Evolutionary conservation across 2,113 vertebrate genomes (phyloP), one percentile per base, ranked within the genome.

Genomic region (Galemys pyrenaicus): DNA sequence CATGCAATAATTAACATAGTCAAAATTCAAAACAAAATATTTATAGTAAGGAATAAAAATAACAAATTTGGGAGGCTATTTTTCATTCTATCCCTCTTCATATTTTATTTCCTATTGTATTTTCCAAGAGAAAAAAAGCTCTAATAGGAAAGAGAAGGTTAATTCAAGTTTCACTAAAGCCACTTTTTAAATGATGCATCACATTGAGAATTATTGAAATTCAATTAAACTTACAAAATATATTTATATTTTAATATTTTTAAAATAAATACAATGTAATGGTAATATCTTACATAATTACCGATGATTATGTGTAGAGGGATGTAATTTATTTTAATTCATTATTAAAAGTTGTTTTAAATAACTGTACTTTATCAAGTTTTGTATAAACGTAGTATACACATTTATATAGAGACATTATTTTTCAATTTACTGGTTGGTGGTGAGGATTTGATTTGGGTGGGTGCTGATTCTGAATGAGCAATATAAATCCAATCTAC

Each of bases 181-280:
- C 7, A 73, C 67, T 26, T 87, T 93, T 64, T 56, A 32, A 89
- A 78, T 73, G 26, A 6, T 92, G 86, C 90, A 62, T 79, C 30
- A 90, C 39, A 54, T 51, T 70, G 20, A 88, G 67, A 64, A 26
- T 65, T 68, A 28, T 16, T 95, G 46, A 81, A 94, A 87, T 41
- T 93, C 16, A 85, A 56, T 86, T 78, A 92, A 41, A 74, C 85
- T 71, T 89, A 20, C 54, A 71, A 80, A 78, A 51, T 9, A 5
- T 2, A 94, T 12, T 82, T 9, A 65, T 85, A 56, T 83, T 93
- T 93, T 79, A 77, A 74, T 86, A 75, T 88, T 92, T 78, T 28
- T 62, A 56, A 80, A 46, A 58, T 15, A 88, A 71, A 58, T 87
- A 4, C 79, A 85, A 46, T 93, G n/a, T 7, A 58, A 87, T 93